A percentile compares a stretch with the other conserved stretches of the same genome.
phyloP scores from a whole-genome alignment of 1,140 invertebrate species.

The Formica exsecta region DNA sequence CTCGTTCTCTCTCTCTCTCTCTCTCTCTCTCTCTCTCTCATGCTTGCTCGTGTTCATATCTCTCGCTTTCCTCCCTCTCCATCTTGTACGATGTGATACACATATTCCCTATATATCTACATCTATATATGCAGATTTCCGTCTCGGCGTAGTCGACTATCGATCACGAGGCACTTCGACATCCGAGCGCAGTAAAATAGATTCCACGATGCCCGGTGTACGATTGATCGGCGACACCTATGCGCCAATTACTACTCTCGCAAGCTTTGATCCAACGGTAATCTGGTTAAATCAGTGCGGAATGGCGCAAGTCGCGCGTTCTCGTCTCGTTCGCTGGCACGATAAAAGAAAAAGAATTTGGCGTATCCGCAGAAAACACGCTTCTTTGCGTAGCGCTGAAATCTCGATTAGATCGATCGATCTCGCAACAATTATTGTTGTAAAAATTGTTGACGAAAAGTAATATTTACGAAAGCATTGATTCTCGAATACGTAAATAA shows the following conservation, averaged over 20 bases:
- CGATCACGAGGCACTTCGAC: constrained; percentile 79
- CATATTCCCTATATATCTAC: constrained; percentile 19
- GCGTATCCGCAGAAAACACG: background rate
- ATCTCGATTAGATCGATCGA: background rate
- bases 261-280: constrained; percentile 80
- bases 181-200: constrained; percentile 77
- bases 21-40: background rate
- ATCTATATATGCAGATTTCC: constrained; percentile 52
- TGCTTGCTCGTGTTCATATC: too few relatives aligned
- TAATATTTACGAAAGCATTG: background rate
- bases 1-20: background rate
- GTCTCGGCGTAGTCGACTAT: constrained; percentile 77
- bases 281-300: constrained; percentile 78
- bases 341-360: constrained; percentile 5
- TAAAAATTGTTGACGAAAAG: background rate
- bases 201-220: constrained; percentile 74
- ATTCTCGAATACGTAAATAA: background rate
- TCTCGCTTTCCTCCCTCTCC: constrained; percentile 2
- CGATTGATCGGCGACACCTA: constrained; percentile 81
- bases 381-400: background rate
- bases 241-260: constrained; percentile 78
- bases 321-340: background rate
- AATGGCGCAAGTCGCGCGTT: background rate
- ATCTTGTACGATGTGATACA: constrained; percentile 11
- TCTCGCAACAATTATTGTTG: background rate